Percentiles rank a stretch among this genome's conserved stretches.
phyloP scores from a whole-genome alignment of 2,113 vertebrate genomes.

The Gambusia holbrooki region DNA sequence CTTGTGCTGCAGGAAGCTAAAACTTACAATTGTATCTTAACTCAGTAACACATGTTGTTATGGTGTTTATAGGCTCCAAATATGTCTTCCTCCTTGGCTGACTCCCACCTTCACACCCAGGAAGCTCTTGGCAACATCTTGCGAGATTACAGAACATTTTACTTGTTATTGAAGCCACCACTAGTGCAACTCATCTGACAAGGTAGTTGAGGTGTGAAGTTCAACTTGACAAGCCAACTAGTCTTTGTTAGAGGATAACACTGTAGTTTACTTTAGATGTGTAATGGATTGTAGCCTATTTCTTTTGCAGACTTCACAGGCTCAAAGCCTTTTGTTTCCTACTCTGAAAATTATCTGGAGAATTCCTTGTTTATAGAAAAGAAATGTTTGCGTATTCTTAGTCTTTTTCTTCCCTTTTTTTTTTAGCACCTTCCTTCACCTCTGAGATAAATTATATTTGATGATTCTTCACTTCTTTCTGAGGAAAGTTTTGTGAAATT shows the following conservation, averaged over 20 bases:
- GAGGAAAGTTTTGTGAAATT: constrained; percentile 47
- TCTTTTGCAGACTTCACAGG: constrained; percentile 33
- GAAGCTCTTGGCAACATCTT: constrained; percentile 29
- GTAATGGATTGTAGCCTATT: constrained; percentile 40
- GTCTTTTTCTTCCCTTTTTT: constrained; percentile 10
- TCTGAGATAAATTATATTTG: constrained; percentile 35
- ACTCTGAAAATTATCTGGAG: constrained; percentile 20
- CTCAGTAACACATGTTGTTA: constrained; percentile 16
- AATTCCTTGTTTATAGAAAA: not conserved
- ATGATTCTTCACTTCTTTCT: constrained; percentile 38
- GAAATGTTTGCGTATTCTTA: constrained; percentile 23
- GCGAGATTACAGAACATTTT: constrained; percentile 49
- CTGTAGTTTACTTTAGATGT: constrained; percentile 54
- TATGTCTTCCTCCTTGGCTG: constrained; percentile 27
- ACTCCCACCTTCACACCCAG: constrained; percentile 1
- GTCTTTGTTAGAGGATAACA: constrained; percentile 18
- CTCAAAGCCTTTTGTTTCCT: constrained; percentile 10
- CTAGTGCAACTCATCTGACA: constrained; percentile 30
- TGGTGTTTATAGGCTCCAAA: constrained; percentile 23
- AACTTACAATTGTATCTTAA: constrained; percentile 15
- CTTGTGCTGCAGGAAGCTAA: constrained; percentile 27
- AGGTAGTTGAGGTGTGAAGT: constrained; percentile 36
- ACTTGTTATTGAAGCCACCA: constrained; percentile 58
- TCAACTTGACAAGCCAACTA: constrained; percentile 18
- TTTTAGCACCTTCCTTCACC: constrained; percentile 11